A percentile compares a stretch with the other conserved stretches of the same genome.
Conservation (phyloP, 2,113 vertebrate genomes). For the Trogon melanurus region DNA sequence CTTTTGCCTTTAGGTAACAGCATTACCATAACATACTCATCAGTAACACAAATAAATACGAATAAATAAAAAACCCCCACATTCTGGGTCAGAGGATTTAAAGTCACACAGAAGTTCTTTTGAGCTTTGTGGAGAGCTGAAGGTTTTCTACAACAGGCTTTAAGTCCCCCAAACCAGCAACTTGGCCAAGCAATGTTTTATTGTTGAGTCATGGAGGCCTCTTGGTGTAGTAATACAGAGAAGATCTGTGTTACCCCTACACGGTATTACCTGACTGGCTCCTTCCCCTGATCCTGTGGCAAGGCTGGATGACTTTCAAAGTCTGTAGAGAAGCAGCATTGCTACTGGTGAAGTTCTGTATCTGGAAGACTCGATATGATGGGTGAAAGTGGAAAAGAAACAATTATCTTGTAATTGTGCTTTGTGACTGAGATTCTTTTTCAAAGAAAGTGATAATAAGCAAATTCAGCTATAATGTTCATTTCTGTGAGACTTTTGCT, state of each 20-base stretch:
- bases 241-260: neutral
- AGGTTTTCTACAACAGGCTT: neutral
- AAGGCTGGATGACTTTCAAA: neutral
- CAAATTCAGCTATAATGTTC: neutral
- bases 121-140: neutral
- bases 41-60: neutral
- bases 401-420: neutral
- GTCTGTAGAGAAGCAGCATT: neutral
- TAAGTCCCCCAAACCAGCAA: neutral
- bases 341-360: neutral
- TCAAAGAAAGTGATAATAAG: neutral
- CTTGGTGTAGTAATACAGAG: neutral
- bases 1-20: neutral
- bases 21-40: neutral
- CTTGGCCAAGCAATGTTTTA: neutral
- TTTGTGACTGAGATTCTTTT: neutral
- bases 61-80: neutral
- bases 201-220: neutral
- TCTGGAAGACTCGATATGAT: rapidly evolving
- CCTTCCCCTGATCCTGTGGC: neutral
- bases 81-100: neutral
- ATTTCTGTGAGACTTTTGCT: neutral
- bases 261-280: neutral
- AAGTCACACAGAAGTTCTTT: neutral
- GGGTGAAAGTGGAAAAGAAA: neutral